Conservation (phyloP, 2,888 invertebrate genomes). For the Agrilus cyanescens region DNA sequence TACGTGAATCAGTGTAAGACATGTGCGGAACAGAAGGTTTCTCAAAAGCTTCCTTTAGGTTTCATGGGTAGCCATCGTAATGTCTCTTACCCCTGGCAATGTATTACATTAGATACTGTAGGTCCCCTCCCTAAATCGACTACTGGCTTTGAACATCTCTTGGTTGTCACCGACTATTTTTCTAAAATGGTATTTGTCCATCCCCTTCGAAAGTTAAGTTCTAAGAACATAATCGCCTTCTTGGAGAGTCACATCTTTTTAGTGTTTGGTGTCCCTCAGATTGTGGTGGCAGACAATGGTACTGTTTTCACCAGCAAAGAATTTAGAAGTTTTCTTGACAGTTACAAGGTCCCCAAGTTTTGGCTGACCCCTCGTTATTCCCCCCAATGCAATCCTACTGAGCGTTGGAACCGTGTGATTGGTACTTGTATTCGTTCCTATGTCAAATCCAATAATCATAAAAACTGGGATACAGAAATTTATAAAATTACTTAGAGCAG, state of each 20-base stretch:
- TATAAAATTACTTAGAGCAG: slow-evolving; percentile 13
- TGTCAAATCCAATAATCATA: slow-evolving; percentile 12
- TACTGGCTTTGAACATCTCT: slow-evolving; percentile 1
- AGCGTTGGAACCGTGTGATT: slow-evolving; percentile 12
- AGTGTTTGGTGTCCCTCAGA: slow-evolving; percentile 8
- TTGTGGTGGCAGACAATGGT: slow-evolving; percentile 10
- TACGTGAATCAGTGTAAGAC: background rate
- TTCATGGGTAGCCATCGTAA: slow-evolving; percentile 5
- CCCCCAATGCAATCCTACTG: slow-evolving; percentile 13
- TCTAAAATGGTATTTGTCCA: slow-evolving; percentile 7
- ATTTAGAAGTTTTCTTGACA: slow-evolving; percentile 1
- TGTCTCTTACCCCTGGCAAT: slow-evolving; percentile 8
- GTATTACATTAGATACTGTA: slow-evolving; percentile 12
- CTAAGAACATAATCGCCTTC: background rate
- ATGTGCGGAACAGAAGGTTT: background rate
- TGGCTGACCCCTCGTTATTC: slow-evolving; percentile 11
- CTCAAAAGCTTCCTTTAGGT: slow-evolving; percentile 1
- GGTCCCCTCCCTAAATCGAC: slow-evolving; percentile 5
- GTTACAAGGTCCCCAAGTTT: slow-evolving; percentile 5
- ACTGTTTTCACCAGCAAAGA: slow-evolving; percentile 4
- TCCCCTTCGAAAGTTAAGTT: background rate
- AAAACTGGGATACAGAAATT: slow-evolving; percentile 18
- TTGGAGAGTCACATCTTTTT: slow-evolving; percentile 9
- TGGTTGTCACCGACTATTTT: slow-evolving; percentile 4
- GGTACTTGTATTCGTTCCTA: slow-evolving; percentile 16